phyloP scores from a whole-genome alignment of 2,113 vertebrate genomes.

The Apteryx mantelli region DNA sequence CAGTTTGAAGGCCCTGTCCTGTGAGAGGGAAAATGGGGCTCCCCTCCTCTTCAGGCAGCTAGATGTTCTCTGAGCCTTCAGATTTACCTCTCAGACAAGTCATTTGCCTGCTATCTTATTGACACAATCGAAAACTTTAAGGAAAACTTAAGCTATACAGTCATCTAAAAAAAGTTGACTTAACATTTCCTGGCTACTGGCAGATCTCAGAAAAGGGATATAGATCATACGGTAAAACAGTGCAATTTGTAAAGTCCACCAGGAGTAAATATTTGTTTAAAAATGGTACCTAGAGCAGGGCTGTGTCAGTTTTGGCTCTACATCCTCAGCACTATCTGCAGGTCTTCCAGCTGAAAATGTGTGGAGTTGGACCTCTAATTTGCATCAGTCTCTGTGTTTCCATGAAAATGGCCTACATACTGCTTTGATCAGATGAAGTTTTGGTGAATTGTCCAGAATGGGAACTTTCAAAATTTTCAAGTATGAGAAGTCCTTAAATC shows the following conservation, averaged over 20 bases:
- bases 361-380: background rate
- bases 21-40: background rate
- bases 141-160: background rate
- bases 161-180: background rate
- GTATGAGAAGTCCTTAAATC: background rate
- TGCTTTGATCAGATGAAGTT: background rate
- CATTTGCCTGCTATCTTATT: background rate
- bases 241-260: background rate
- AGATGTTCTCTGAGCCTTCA: background rate
- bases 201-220: background rate
- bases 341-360: background rate
- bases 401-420: background rate
- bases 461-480: background rate
- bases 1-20: background rate
- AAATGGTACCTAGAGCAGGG: background rate
- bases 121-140: background rate
- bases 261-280: background rate
- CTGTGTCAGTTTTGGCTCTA: background rate
- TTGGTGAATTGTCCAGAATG: background rate
- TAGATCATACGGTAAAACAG: fast-evolving
- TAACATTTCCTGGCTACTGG: background rate
- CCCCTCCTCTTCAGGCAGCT: background rate
- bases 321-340: background rate
- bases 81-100: background rate
- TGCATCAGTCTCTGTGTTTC: background rate